These are phyloP conservation scores for Phengaris alcon DNA, from an alignment of 2,888 invertebrate genomes.

Conservation along the genomic window DNA sequence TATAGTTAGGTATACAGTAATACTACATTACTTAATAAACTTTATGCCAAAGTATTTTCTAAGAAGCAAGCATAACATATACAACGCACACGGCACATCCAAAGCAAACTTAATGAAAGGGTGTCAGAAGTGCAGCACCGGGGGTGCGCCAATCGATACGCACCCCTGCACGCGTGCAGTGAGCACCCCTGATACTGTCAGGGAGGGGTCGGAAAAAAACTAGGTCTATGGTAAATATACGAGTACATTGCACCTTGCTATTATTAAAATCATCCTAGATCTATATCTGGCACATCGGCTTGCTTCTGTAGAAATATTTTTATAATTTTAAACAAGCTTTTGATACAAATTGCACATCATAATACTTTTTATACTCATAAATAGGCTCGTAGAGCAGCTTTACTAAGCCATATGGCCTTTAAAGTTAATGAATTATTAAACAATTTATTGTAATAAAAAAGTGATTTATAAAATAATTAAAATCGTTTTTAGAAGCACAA, in stretches of 20 bases:
- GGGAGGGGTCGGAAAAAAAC: slow-evolving; percentile 38
- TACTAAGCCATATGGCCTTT: too few relatives aligned
- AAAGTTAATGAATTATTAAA: too few relatives aligned
- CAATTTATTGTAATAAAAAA: too few relatives aligned
- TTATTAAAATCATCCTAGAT: slow-evolving; percentile 7
- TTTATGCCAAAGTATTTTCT: slow-evolving; percentile 22
- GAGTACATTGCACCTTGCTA: slow-evolving; percentile 19
- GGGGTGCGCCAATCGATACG: slow-evolving; percentile 68
- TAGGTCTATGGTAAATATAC: slow-evolving; percentile 37
- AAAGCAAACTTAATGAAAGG: slow-evolving; percentile 60
- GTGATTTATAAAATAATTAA: too few relatives aligned
- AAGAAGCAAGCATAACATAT: slow-evolving; percentile 38
- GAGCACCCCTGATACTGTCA: slow-evolving; percentile 55
- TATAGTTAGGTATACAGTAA: too few relatives aligned
- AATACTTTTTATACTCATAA: too few relatives aligned
- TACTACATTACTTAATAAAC: too few relatives aligned
- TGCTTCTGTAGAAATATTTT: not conserved
- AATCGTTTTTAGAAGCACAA: not conserved
- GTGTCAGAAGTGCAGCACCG: slow-evolving; percentile 53
- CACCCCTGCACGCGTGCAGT: slow-evolving; percentile 68
- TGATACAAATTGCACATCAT: too few relatives aligned
- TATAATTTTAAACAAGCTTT: not conserved
- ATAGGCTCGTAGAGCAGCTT: too few relatives aligned
- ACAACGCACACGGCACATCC: slow-evolving; percentile 54
- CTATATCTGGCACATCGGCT: not conserved